These are phyloP conservation scores for Drosophila athabasca DNA, from an alignment of 1,140 invertebrate genomes.

Conservation along the genomic window DNA sequence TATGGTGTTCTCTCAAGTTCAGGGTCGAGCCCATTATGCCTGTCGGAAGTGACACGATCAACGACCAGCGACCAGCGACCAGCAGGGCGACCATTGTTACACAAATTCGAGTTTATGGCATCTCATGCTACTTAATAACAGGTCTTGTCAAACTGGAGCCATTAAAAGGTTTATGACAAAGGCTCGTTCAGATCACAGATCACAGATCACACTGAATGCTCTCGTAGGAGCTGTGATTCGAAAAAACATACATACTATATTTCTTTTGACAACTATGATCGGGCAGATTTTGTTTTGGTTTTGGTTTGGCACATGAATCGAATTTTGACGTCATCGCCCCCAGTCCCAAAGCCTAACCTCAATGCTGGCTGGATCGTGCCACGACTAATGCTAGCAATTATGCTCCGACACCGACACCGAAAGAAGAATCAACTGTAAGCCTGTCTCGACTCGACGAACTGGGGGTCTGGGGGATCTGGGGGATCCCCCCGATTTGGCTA, in stretches of 20 bases:
- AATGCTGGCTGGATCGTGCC: constrained; percentile 33
- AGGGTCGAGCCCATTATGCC: constrained; percentile 58
- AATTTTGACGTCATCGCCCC: constrained; percentile 23
- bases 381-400: constrained; percentile 36
- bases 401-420: constrained; percentile 16
- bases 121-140: constrained; percentile 71
- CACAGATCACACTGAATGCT: constrained; percentile 30
- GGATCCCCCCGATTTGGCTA: constrained; percentile 37
- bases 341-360: constrained; percentile 14
- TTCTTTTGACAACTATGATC: constrained; percentile 5
- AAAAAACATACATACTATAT: constrained; percentile 1
- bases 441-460: constrained; percentile 33
- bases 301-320: constrained; percentile 17
- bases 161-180: constrained; percentile 49
- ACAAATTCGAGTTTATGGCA: constrained; percentile 61
- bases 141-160: constrained; percentile 70
- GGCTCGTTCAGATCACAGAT: constrained; percentile 42
- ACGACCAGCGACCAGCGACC: constrained; percentile 4
- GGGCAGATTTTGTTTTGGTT: not conserved
- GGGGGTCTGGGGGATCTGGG: too few species aligned
- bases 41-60: constrained; percentile 69
- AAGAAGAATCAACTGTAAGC: constrained; percentile 9
- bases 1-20: constrained; percentile 56
- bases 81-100: constrained; percentile 66
- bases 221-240: constrained; percentile 6